Percentiles rank a stretch among this genome's conserved stretches.
Evolutionary conservation across 2,888 invertebrate species (phyloP).

Genomic region (Ptilodon capucinus): DNA sequence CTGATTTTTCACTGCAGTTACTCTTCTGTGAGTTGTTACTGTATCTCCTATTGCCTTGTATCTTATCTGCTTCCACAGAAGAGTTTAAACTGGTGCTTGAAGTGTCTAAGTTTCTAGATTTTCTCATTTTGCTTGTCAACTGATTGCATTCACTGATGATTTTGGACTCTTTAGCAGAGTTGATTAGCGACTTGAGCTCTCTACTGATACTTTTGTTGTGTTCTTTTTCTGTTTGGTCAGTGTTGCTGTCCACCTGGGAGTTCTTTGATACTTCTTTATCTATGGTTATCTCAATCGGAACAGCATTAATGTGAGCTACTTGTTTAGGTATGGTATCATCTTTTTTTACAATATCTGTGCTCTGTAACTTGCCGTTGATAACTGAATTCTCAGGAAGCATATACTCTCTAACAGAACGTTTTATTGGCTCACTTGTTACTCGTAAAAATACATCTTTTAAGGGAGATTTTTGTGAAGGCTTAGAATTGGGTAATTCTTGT

Average conservation of each 20-base stretch:
- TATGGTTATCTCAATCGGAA: slow-evolving; percentile 28
- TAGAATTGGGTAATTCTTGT: slow-evolving; percentile 12
- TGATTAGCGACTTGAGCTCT: slow-evolving; percentile 85
- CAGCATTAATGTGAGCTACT: slow-evolving; percentile 6
- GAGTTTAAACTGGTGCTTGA: slow-evolving; percentile 68
- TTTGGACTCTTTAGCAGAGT: slow-evolving; percentile 86
- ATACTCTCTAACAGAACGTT: slow-evolving; percentile 15
- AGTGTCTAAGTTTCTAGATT: slow-evolving; percentile 72
- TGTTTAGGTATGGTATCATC: slow-evolving; percentile 12
- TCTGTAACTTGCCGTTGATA: slow-evolving; percentile 23
- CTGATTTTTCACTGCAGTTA: slow-evolving; percentile 65
- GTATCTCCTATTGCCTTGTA: slow-evolving; percentile 51
- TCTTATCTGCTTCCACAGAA: slow-evolving; percentile 59
- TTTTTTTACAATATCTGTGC: slow-evolving; percentile 19
- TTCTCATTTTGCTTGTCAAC: slow-evolving; percentile 75
- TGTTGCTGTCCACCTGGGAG: slow-evolving; percentile 48
- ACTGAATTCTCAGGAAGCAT: slow-evolving; percentile 12
- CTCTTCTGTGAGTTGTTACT: slow-evolving; percentile 66
- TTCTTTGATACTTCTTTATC: slow-evolving; percentile 56
- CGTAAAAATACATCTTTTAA: neutral
- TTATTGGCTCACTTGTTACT: neutral
- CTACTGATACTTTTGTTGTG: slow-evolving; percentile 74
- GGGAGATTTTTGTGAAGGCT: neutral
- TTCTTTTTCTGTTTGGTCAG: slow-evolving; percentile 62
- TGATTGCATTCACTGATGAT: slow-evolving; percentile 83